Conservation (phyloP, 1,140 invertebrate species). For the Orussus abietinus region DNA sequence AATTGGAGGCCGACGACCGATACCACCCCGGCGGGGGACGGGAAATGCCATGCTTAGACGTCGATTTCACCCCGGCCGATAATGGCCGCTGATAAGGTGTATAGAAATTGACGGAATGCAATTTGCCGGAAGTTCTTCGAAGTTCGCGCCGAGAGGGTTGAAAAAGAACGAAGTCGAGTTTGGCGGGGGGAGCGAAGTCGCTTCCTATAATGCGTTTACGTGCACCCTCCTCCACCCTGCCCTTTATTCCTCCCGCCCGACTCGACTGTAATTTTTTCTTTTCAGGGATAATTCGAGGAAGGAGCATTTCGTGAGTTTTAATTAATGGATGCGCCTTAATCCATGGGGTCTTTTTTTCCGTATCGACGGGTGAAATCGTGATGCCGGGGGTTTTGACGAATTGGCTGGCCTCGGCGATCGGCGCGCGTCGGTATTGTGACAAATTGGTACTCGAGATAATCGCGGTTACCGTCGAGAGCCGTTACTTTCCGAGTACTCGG, state of each 20-base stretch:
- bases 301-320: slow-evolving; percentile 23
- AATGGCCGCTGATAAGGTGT: not conserved
- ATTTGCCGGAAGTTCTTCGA: not conserved
- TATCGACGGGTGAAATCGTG: too few species aligned
- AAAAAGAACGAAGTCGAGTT: not conserved
- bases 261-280: too few species aligned
- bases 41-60: not conserved
- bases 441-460: too few species aligned
- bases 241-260: not conserved
- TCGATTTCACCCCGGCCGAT: not conserved
- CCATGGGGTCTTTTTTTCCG: too few species aligned
- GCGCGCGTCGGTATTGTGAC: too few species aligned
- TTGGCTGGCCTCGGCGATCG: too few species aligned
- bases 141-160: not conserved
- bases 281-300: too few species aligned
- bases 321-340: too few species aligned
- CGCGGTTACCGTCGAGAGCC: too few species aligned
- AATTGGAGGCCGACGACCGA: slow-evolving; percentile 32
- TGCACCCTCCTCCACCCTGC: too few species aligned
- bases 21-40: slow-evolving; percentile 10
- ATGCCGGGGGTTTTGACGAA: too few species aligned
- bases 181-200: not conserved
- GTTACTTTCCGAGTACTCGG: too few species aligned
- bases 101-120: not conserved
- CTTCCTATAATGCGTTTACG: slow-evolving; percentile 2